phyloP scores from a whole-genome alignment of 2,888 invertebrate species.

The Vannuccia rotundouncinata region DNA sequence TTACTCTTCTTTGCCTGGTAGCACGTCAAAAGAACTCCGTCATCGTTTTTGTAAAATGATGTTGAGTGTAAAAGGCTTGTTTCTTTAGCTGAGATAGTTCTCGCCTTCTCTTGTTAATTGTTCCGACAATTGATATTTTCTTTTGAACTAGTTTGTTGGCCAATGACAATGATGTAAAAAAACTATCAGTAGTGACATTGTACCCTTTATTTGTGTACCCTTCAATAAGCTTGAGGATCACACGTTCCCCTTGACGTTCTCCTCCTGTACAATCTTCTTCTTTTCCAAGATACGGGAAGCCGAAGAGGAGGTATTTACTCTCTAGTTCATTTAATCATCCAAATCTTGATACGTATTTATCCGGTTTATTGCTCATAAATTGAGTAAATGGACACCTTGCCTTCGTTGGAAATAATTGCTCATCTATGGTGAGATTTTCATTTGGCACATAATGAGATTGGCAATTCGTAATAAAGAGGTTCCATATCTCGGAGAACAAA shows the following conservation, averaged over 20 bases:
- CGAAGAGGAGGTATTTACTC: background rate
- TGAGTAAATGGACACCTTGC: background rate
- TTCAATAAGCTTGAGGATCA: background rate
- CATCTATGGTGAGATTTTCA: constrained; percentile 14
- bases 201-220: background rate
- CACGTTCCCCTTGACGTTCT: background rate
- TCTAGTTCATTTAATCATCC: background rate
- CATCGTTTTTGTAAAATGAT: too few relatives aligned
- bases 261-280: background rate
- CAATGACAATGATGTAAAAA: background rate
- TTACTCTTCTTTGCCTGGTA: too few relatives aligned
- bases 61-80: too few relatives aligned
- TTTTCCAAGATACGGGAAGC: background rate
- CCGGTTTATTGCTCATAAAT: background rate
- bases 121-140: too few relatives aligned
- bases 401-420: background rate
- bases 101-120: too few relatives aligned
- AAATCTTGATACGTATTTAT: background rate
- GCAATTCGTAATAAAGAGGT: too few relatives aligned
- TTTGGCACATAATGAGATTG: background rate
- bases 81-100: too few relatives aligned
- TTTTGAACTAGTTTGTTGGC: background rate
- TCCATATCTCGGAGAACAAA: too few relatives aligned
- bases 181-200: background rate
- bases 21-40: too few relatives aligned